Evolutionary conservation across 1,140 invertebrate species (phyloP), one percentile per base, ranked within the genome.

Genomic region (Halesus radiatus): DNA sequence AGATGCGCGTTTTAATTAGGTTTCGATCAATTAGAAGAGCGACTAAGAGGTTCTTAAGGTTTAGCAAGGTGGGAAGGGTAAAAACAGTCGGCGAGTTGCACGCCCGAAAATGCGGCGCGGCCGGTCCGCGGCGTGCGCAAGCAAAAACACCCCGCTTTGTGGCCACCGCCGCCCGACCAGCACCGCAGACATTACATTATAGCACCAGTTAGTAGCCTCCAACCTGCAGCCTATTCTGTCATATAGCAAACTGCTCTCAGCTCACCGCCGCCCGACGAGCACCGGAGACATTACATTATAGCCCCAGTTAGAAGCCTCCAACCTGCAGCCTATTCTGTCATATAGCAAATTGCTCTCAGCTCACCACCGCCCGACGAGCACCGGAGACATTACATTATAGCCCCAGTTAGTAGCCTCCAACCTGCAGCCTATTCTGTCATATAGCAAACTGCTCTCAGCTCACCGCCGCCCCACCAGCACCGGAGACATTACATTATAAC

Each of bases 51-150:
- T 13, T 52, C 18, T 16, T 26, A 64, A 64, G 60, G 22, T n/a
- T 64, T 64, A 26, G 18, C 32, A 22, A 20, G 58, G 32, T 32
- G n/a, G 37, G 45, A 37, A 16, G 58, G 16, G 77, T 26, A 53
- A 78, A 83, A 83, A 83, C 77, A 80, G 52, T 37, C 23, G n/a
- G 66, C 23, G 64, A 56, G 18, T n/a, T 54, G 75, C 81, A 75
- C 79, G 76, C 70, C 52, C 76, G 79, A 78, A 80, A 80, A 83
- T 80, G 81, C 74, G 79, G 79, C 76, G 79, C 81, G 79, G 79
- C 74, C 68, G 76, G 78, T 73, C 53, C 66, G 74, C 32, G 37
- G 72, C 78, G 50, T 76, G 37, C 32, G 15, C 45, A 32, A 58
- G 58, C 54, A 79, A 79, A 79, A 79, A 79, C 78, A 10, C n/a